These are phyloP conservation scores for Clostera curtula DNA, from an alignment of 2,888 invertebrate species.

Conservation along the genomic window DNA sequence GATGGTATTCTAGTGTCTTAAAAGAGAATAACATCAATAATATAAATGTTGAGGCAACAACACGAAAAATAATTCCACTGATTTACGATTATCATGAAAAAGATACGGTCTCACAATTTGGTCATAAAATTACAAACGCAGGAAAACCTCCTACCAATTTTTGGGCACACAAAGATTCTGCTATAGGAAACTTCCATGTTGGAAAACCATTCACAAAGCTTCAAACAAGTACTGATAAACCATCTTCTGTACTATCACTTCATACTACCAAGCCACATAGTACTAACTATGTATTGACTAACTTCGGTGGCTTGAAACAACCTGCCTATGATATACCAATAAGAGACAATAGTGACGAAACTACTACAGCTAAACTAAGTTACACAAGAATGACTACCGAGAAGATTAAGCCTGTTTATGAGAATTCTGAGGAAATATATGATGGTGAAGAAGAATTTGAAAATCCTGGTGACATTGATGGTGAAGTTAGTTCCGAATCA, in stretches of 20 bases:
- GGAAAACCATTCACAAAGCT: constrained; percentile 57
- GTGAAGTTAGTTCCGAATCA: constrained; percentile 63
- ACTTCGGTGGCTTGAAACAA: constrained; percentile 44
- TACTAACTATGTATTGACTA: constrained; percentile 51
- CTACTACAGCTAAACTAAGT: constrained; percentile 34
- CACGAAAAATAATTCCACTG: constrained; percentile 58
- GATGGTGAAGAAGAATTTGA: constrained; percentile 55
- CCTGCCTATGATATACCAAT: constrained; percentile 66
- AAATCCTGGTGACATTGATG: constrained; percentile 40
- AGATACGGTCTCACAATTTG: constrained; percentile 45
- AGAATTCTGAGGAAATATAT: constrained; percentile 62
- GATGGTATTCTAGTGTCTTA: constrained; percentile 59
- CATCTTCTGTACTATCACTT: constrained; percentile 23
- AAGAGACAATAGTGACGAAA: constrained; percentile 57
- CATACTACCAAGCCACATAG: constrained; percentile 38
- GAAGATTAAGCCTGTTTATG: constrained; percentile 48
- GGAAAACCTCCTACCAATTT: constrained; percentile 59
- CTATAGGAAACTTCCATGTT: constrained; percentile 36
- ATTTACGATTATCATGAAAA: constrained; percentile 42
- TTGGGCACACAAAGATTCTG: constrained; percentile 39
- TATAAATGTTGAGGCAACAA: constrained; percentile 53
- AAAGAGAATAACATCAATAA: constrained; percentile 52
- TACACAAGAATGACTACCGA: constrained; percentile 20
- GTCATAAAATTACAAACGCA: constrained; percentile 52
- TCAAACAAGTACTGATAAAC: constrained; percentile 29